A percentile compares a stretch with the other conserved stretches of the same genome.
Evolutionary conservation across 2,113 vertebrate genomes (phyloP).

Genomic region (Sula dactylatra): DNA sequence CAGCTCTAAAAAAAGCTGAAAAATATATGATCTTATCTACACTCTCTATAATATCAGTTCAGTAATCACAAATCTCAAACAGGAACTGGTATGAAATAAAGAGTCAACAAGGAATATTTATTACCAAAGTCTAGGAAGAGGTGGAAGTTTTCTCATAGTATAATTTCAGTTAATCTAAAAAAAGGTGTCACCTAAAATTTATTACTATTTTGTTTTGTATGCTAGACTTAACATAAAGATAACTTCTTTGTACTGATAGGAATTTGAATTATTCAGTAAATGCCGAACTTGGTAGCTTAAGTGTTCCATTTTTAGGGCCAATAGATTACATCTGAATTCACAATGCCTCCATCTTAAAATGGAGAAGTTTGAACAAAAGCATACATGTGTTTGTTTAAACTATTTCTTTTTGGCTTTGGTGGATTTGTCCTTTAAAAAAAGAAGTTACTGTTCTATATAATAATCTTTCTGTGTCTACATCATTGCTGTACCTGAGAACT

Average conservation of each 20-base stretch:
- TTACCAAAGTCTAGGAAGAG: neutral
- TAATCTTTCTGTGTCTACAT: neutral
- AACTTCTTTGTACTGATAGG: neutral
- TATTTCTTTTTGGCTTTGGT: neutral
- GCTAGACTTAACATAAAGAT: neutral
- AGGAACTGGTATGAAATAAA: neutral
- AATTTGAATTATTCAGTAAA: neutral
- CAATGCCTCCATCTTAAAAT: neutral
- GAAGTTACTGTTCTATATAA: neutral
- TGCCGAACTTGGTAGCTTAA: neutral
- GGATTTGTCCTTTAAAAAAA: neutral
- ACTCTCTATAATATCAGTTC: neutral
- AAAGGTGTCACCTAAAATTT: neutral
- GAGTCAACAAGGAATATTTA: neutral
- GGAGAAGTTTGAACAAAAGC: neutral
- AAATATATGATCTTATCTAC: neutral
- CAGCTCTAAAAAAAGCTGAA: neutral
- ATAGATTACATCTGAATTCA: neutral
- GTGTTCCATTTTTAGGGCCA: neutral
- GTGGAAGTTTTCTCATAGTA: neutral
- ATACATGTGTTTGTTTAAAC: neutral
- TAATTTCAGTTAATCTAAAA: neutral
- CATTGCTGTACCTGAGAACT: neutral
- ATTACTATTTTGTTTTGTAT: neutral
- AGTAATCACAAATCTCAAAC: neutral